Conservation (phyloP, 2,113 vertebrate species). For the Crotophaga sulcirostris region DNA sequence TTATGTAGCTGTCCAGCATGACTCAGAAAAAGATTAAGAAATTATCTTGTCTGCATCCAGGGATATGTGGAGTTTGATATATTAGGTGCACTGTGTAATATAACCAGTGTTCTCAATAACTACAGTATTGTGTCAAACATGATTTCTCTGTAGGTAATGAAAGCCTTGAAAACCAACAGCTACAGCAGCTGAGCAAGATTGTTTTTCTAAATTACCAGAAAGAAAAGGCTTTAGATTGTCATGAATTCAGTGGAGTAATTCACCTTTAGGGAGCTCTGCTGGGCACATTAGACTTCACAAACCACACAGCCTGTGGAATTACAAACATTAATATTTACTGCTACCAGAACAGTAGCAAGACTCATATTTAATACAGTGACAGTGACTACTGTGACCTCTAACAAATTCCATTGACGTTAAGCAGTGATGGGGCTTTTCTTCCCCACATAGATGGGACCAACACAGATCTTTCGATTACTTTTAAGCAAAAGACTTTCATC, state of each 20-base stretch:
- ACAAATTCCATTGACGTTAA: not conserved
- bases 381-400: not conserved
- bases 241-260: not conserved
- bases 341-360: not conserved
- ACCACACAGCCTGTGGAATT: not conserved
- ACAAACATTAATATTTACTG: not conserved
- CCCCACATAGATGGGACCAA: not conserved
- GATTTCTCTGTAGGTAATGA: slow-evolving; percentile 21
- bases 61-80: not conserved
- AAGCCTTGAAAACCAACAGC: slow-evolving; percentile 36
- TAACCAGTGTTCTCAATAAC: slow-evolving; percentile 11
- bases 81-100: not conserved
- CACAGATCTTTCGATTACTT: not conserved
- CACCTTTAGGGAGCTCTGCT: not conserved
- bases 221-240: not conserved
- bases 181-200: not conserved
- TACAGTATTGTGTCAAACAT: slow-evolving; percentile 16
- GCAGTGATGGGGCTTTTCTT: not conserved
- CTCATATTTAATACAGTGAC: not conserved
- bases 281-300: not conserved
- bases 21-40: slow-evolving; percentile 1
- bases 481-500: not conserved
- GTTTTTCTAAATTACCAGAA: slow-evolving; percentile 17
- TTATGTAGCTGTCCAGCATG: not conserved
- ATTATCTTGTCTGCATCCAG: not conserved